Conservation (phyloP, 2,113 vertebrate species). For the Tupaia chinensis region DNA sequence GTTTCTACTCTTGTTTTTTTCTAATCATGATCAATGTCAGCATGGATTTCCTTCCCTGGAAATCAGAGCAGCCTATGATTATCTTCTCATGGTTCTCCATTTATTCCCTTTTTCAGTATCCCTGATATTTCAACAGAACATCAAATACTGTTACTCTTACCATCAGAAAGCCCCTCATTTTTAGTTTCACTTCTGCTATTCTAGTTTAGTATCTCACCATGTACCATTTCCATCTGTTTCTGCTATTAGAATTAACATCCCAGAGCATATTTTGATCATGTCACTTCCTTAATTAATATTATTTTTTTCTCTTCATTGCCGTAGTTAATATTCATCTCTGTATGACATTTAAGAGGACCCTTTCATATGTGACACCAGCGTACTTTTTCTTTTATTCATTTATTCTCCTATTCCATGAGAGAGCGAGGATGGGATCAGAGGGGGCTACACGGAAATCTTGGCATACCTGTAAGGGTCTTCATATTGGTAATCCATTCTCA, state of each 20-base stretch:
- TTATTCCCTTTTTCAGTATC: neutral
- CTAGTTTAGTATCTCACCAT: neutral
- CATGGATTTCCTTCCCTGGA: neutral
- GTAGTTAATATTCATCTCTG: conserved; percentile 24
- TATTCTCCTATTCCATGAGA: too few species aligned
- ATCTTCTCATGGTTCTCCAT: neutral
- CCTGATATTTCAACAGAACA: neutral
- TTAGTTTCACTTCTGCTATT: neutral
- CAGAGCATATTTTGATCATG: neutral
- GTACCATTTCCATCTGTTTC: conserved; percentile 22
- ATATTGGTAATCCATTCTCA: too few species aligned
- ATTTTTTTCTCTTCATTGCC: neutral
- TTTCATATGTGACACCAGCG: neutral
- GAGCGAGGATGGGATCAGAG: too few species aligned
- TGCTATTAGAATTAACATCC: neutral
- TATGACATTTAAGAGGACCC: neutral
- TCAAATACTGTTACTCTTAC: neutral
- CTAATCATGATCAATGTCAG: neutral
- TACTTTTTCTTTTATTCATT: neutral
- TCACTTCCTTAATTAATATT: neutral
- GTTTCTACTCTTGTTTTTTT: conserved; percentile 23
- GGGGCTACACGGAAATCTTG: too few species aligned
- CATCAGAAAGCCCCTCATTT: neutral
- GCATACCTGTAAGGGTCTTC: too few species aligned
- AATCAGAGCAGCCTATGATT: neutral